These are phyloP conservation scores for Epizoanthus illoricatus DNA, from an alignment of 92 coral and sea anemone genomes.

Conservation along the genomic window DNA sequence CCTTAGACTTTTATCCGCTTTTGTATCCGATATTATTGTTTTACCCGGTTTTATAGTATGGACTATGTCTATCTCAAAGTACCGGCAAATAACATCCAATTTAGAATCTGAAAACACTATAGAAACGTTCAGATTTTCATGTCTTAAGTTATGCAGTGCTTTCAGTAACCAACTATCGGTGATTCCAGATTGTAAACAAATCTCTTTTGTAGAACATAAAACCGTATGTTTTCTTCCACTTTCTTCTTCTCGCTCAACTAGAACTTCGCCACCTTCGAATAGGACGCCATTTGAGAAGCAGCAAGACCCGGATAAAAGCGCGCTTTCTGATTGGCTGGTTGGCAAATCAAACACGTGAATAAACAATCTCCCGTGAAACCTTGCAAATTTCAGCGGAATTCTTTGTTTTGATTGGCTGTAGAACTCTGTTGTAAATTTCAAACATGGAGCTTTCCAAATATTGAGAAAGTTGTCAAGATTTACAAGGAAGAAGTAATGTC, in stretches of 20 bases:
- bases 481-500: background rate
- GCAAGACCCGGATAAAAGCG: slow-evolving; percentile 61
- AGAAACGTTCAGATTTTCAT: background rate
- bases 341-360: background rate
- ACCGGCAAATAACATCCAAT: background rate
- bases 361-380: slow-evolving; percentile 50
- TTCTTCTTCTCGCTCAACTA: too few relatives aligned
- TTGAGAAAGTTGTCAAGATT: too few relatives aligned
- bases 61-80: background rate
- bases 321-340: slow-evolving; percentile 55
- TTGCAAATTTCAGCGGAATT: slow-evolving; percentile 12
- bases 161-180: background rate
- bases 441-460: slow-evolving; percentile 13
- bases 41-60: too few relatives aligned
- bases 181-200: too few relatives aligned
- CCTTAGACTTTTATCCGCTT: too few relatives aligned
- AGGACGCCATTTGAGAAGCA: slow-evolving; percentile 70
- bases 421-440: slow-evolving; percentile 49
- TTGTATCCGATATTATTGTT: too few relatives aligned
- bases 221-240: too few relatives aligned
- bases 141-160: background rate
- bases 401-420: slow-evolving; percentile 63
- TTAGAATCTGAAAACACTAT: background rate
- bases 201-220: too few relatives aligned
- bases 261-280: slow-evolving; percentile 65